Conservation (phyloP, 1,140 invertebrate species). For the Papilio polyxenes region DNA sequence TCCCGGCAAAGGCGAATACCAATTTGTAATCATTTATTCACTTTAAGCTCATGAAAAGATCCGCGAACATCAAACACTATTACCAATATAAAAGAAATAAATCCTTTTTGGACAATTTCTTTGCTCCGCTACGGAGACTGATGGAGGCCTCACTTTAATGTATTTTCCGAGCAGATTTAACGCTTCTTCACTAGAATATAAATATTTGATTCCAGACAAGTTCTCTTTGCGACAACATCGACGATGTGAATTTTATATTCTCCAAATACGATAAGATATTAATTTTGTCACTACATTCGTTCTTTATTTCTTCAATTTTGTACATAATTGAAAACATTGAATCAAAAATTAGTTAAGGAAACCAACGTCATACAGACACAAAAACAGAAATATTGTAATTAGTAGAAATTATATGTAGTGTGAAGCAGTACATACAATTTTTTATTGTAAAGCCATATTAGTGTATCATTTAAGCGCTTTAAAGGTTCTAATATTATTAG, state of each 20-base stretch:
- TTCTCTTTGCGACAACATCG: slow-evolving; percentile 8
- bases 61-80: slow-evolving; percentile 39
- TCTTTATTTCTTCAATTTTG: not conserved
- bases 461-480: not conserved
- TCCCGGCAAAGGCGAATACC: slow-evolving; percentile 40
- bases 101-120: slow-evolving; percentile 32
- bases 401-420: no score
- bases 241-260: slow-evolving; percentile 10
- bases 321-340: no score
- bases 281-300: not conserved
- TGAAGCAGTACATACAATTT: no score
- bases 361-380: no score
- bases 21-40: slow-evolving; percentile 40
- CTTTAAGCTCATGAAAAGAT: slow-evolving; percentile 35
- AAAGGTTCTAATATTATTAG: not conserved
- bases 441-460: not conserved
- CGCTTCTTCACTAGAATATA: slow-evolving; percentile 32
- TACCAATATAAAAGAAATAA: slow-evolving; percentile 38
- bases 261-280: not conserved
- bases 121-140: slow-evolving; percentile 12
- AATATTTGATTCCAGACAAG: slow-evolving; percentile 33
- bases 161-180: slow-evolving; percentile 35
- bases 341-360: no score
- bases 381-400: no score
- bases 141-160: slow-evolving; percentile 32